phyloP scores from a whole-genome alignment of 92 coral and sea anemone genomes.

The Heteractis magnifica region DNA sequence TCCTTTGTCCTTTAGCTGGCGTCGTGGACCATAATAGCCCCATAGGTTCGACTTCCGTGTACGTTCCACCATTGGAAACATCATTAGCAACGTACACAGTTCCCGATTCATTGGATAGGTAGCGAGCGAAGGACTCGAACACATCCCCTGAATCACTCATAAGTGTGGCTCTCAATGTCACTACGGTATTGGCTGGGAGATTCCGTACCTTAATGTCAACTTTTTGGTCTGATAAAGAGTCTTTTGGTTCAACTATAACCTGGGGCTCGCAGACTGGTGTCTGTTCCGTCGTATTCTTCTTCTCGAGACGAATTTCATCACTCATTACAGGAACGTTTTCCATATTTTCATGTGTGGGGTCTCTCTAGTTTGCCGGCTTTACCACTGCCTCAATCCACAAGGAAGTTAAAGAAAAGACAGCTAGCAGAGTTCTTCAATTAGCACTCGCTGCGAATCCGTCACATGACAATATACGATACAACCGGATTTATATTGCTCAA shows the following conservation, averaged over 20 bases:
- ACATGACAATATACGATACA: no score
- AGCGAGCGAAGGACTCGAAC: slow-evolving; percentile 29
- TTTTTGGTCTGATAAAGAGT: slow-evolving; percentile 39
- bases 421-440: no score
- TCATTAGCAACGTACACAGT: slow-evolving; percentile 21
- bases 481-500: no score
- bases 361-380: no score
- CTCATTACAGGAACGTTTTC: background rate
- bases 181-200: slow-evolving; percentile 9
- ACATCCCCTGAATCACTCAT: slow-evolving; percentile 45
- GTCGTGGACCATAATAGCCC: slow-evolving; percentile 71
- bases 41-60: slow-evolving; percentile 61
- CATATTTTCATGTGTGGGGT: background rate
- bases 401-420: no score
- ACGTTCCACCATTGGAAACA: slow-evolving; percentile 53
- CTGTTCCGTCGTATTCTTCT: background rate
- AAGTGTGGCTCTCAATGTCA: slow-evolving; percentile 41
- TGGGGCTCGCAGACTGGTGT: background rate
- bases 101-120: slow-evolving; percentile 31
- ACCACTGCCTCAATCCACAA: no score
- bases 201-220: slow-evolving; percentile 20
- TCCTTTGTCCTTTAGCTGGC: slow-evolving; percentile 41
- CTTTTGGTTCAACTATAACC: slow-evolving; percentile 19
- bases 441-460: no score
- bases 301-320: background rate